Conservation (phyloP, 2,113 vertebrate species). For the Leucoraja erinaceus region DNA sequence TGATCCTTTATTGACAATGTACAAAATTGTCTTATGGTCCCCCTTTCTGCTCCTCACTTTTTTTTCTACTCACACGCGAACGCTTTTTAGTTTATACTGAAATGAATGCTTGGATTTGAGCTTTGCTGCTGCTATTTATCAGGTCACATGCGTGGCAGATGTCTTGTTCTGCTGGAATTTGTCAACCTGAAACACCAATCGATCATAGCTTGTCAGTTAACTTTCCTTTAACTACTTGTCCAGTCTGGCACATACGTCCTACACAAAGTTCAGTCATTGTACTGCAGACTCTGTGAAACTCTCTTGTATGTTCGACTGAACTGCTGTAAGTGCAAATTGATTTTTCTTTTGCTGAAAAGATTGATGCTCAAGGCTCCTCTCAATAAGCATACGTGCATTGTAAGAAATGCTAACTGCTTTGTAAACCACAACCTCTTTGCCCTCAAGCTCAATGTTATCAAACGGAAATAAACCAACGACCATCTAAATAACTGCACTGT, state of each 20-base stretch:
- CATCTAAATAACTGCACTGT: background rate
- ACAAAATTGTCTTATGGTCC: background rate
- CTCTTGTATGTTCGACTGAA: slow-evolving; percentile 20
- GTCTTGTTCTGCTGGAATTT: slow-evolving; percentile 63
- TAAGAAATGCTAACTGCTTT: slow-evolving; percentile 32
- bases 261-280: slow-evolving; percentile 32
- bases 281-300: slow-evolving; percentile 23
- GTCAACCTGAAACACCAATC: slow-evolving; percentile 54
- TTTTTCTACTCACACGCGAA: slow-evolving; percentile 17
- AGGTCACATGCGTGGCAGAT: slow-evolving; percentile 52
- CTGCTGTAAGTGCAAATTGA: slow-evolving; percentile 23
- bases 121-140: slow-evolving; percentile 50
- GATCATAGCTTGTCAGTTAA: slow-evolving; percentile 60
- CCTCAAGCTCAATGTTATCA: background rate
- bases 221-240: slow-evolving; percentile 40
- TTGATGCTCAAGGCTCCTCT: slow-evolving; percentile 9
- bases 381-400: slow-evolving; percentile 27
- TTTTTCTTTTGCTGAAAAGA: background rate
- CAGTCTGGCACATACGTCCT: slow-evolving; percentile 3
- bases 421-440: background rate
- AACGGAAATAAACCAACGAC: background rate
- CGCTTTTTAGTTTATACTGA: slow-evolving; percentile 46
- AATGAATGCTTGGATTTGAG: slow-evolving; percentile 47
- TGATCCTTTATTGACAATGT: background rate
- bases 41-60: background rate